These are phyloP conservation scores for Hyaena hyaena DNA, from an alignment of 2,113 vertebrate species.

Conservation along the genomic window DNA sequence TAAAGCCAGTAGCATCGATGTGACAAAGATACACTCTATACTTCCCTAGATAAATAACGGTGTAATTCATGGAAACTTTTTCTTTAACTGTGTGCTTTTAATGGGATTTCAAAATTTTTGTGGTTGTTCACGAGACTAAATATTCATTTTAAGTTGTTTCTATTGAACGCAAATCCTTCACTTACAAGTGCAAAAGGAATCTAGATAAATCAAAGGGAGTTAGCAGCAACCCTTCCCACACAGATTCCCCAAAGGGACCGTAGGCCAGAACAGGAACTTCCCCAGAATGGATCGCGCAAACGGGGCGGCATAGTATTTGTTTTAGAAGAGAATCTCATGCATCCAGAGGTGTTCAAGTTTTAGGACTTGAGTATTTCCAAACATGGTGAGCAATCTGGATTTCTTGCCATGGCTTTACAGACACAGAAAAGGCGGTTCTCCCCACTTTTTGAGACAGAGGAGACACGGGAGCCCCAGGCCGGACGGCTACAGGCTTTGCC, in stretches of 20 bases:
- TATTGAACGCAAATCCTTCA: slow-evolving; percentile 53
- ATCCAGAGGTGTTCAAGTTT: background rate
- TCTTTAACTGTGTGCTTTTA: background rate
- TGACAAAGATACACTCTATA: background rate
- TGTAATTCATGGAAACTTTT: background rate
- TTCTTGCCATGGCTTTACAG: slow-evolving; percentile 12
- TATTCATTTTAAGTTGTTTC: slow-evolving; percentile 37
- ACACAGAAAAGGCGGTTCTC: background rate
- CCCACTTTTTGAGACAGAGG: background rate
- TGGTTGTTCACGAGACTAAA: background rate
- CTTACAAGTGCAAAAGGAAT: slow-evolving; percentile 17
- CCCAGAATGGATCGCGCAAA: background rate
- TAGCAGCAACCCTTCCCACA: background rate
- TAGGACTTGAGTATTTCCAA: background rate
- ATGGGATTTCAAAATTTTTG: background rate
- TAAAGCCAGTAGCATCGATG: background rate
- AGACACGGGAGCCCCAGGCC: background rate
- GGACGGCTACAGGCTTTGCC: background rate
- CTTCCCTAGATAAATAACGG: background rate
- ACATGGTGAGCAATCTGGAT: background rate
- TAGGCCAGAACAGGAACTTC: background rate
- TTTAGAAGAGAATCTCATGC: slow-evolving; percentile 18
- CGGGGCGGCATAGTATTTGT: background rate
- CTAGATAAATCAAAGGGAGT: slow-evolving; percentile 1
- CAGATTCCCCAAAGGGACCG: background rate